These are phyloP conservation scores for Buceros bicornis DNA, from an alignment of 2,797 vertebrate genomes.

Conservation along the genomic window DNA sequence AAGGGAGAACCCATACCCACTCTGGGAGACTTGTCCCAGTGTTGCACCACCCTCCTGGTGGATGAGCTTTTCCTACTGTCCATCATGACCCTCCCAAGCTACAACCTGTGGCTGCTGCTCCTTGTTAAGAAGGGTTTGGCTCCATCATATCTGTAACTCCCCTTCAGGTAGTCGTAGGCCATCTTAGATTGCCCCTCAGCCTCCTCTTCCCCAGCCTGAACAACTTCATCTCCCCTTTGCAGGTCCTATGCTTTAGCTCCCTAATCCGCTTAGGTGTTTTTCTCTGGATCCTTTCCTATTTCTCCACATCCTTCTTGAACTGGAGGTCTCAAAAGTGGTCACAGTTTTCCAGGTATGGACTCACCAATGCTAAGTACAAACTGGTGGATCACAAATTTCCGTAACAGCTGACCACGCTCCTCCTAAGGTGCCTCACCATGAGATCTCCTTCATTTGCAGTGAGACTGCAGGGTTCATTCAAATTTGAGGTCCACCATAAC, in stretches of 20 bases:
- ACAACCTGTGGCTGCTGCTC: neutral
- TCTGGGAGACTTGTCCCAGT: neutral
- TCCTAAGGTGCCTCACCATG: neutral
- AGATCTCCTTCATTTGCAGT: neutral
- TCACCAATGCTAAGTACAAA: rapidly evolving
- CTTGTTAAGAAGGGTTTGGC: neutral
- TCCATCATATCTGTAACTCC: neutral
- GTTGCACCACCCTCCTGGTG: neutral
- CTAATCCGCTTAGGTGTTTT: neutral
- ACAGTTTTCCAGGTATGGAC: neutral
- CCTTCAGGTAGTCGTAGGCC: neutral
- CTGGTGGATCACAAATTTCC: neutral
- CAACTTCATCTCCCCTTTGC: neutral
- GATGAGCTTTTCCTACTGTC: neutral
- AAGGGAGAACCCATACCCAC: neutral
- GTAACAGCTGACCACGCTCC: rapidly evolving
- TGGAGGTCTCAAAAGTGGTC: neutral
- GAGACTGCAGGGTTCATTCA: neutral
- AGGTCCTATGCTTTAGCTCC: neutral
- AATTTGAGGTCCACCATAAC: neutral
- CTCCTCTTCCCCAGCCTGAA: neutral
- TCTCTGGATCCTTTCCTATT: neutral
- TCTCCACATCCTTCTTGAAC: neutral
- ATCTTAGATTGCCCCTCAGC: neutral
- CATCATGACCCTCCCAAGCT: neutral